Evolutionary conservation across 2,113 vertebrate species (phyloP).

Genomic region (Progne subis): DNA sequence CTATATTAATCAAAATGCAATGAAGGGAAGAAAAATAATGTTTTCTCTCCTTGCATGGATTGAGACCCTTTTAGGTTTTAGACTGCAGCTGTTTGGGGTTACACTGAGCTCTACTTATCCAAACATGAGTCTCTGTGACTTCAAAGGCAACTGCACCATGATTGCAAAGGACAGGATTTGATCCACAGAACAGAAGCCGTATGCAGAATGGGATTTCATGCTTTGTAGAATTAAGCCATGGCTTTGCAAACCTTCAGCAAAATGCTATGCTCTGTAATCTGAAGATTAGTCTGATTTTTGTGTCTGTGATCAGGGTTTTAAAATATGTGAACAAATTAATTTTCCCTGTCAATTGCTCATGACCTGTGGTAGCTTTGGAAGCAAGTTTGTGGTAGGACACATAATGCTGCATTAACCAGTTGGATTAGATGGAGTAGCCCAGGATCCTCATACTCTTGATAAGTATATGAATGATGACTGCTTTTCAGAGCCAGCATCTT

Average conservation of each 20-base stretch:
- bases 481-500: background rate
- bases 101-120: background rate
- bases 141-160: background rate
- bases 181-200: background rate
- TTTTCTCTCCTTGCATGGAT: background rate
- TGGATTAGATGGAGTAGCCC: background rate
- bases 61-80: background rate
- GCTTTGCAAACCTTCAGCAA: background rate
- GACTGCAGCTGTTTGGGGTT: background rate
- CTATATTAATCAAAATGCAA: background rate
- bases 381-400: background rate
- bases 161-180: background rate
- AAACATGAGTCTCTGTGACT: background rate
- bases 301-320: background rate
- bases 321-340: background rate
- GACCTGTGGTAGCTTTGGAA: background rate
- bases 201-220: background rate
- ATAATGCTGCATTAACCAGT: background rate
- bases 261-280: background rate
- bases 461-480: background rate
- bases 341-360: background rate
- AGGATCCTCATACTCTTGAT: background rate
- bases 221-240: background rate
- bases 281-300: background rate
- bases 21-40: background rate